Evolutionary conservation across 53 echinoderm and acorn worm species (phyloP), one percentile per base, ranked within the genome.

Genomic region (Echinarachnius parma): DNA sequence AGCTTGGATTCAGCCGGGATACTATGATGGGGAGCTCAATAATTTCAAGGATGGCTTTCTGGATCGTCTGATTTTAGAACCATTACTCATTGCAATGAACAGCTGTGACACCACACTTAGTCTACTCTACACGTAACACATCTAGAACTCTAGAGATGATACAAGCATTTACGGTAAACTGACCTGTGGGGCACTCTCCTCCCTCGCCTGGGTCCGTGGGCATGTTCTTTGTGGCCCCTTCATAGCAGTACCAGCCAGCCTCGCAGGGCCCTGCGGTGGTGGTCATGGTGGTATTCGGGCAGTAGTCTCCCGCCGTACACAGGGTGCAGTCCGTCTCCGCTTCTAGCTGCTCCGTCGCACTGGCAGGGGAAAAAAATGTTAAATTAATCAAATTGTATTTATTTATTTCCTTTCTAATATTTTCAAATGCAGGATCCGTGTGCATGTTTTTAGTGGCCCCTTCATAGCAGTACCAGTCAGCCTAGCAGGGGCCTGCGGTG

Each of bases 141-240:
- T n/a, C n/a, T n/a, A n/a, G n/a, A n/a, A n/a, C n/a, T n/a, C n/a
- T n/a, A n/a, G n/a, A n/a, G n/a, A n/a, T n/a, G n/a, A n/a, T n/a
- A n/a, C n/a, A n/a, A n/a, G n/a, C n/a, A n/a, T n/a, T n/a, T 9
- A 49, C n/a, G n/a, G n/a, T n/a, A n/a, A n/a, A 25, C 53, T 53
- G 58, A 93, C 94, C 94, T 80, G 86, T 87, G 22, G 90, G 90
- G 28, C 94, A 94, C 33, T 81, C 81, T 2, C 86, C 90, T 28
- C 94, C 94, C 28, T 87, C 81, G 0, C 36, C 31, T 9, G 77
- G 45, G n/a, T 83, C 77, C 1, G 84, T 75, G 3, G 94, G 94
- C 61, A 75, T 86, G 49, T 31, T 80, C 44, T 75, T 80, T 0
- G 90, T 63, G 4, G 94, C 83, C 1, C 90, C 85, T 23, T 71